phyloP scores from a whole-genome alignment of 1,140 invertebrate genomes.

The Brachionus paranguensis region DNA sequence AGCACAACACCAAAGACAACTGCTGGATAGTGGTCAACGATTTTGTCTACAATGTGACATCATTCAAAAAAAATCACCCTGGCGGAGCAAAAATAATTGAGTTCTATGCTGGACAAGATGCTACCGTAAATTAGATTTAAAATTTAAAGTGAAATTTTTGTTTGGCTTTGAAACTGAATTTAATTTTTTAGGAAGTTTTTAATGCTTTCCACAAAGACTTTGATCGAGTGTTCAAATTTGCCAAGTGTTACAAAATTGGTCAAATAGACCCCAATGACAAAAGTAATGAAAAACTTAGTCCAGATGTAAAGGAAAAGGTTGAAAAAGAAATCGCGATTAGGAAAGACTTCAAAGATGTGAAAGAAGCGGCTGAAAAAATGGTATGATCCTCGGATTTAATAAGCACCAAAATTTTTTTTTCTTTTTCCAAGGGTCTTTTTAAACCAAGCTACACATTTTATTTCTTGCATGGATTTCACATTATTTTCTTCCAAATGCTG shows the following conservation, averaged over 20 bases:
- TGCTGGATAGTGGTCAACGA: conserved; percentile 51
- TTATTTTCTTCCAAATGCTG: conserved; percentile 46
- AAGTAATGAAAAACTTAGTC: background rate
- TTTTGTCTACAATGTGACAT: conserved; percentile 51
- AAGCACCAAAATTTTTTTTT: background rate
- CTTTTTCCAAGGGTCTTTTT: conserved; percentile 43
- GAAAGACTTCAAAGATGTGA: conserved; percentile 25
- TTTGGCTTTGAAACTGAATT: background rate
- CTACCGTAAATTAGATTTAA: conserved; percentile 42
- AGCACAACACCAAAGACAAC: conserved; percentile 42
- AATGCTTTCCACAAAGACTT: conserved; percentile 36
- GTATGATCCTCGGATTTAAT: background rate
- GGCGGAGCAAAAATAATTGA: conserved; percentile 51
- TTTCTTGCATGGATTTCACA: conserved; percentile 45
- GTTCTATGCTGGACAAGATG: conserved; percentile 53
- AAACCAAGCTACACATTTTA: conserved; percentile 49
- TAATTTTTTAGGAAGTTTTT: conserved; percentile 44
- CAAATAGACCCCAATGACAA: background rate
- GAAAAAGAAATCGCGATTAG: conserved; percentile 3
- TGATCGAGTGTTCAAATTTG: background rate
- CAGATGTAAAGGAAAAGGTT: background rate
- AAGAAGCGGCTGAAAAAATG: background rate
- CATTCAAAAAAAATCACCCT: conserved; percentile 51
- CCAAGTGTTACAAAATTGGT: conserved; percentile 15
- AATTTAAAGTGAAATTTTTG: background rate